These are phyloP conservation scores for Myiotriccus ornatus DNA, from an alignment of 2,797 vertebrate genomes.

Conservation along the genomic window DNA sequence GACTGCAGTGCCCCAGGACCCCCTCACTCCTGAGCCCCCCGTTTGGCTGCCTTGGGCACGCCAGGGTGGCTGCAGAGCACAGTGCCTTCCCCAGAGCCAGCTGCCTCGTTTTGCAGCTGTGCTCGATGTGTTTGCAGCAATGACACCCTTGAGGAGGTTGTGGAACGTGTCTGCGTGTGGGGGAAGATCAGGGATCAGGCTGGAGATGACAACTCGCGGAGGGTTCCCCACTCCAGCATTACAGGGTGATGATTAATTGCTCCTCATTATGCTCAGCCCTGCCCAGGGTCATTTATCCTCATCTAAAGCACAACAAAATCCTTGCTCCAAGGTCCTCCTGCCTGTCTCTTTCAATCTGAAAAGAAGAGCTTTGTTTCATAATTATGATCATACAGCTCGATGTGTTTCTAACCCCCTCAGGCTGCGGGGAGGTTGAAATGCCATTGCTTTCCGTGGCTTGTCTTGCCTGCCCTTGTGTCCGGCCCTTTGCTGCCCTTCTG, in stretches of 20 bases:
- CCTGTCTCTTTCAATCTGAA: not conserved
- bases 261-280: not conserved
- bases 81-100: accelerated
- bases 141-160: not conserved
- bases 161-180: accelerated
- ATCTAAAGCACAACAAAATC: not conserved
- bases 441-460: not conserved
- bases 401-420: constrained; percentile 35
- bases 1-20: not conserved
- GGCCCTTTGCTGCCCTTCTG: not conserved
- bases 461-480: not conserved
- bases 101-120: not conserved
- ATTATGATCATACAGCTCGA: not conserved
- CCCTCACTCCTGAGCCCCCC: accelerated
- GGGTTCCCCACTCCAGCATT: accelerated
- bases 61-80: not conserved
- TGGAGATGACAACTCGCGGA: accelerated
- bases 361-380: not conserved
- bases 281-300: not conserved
- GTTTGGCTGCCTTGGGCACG: accelerated
- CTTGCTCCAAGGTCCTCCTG: not conserved
- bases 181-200: not conserved
- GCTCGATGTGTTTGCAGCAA: not conserved
- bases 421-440: not conserved
- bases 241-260: accelerated